These are phyloP conservation scores for Tiphia femorata DNA, from an alignment of 2,888 invertebrate species.

Conservation along the genomic window DNA sequence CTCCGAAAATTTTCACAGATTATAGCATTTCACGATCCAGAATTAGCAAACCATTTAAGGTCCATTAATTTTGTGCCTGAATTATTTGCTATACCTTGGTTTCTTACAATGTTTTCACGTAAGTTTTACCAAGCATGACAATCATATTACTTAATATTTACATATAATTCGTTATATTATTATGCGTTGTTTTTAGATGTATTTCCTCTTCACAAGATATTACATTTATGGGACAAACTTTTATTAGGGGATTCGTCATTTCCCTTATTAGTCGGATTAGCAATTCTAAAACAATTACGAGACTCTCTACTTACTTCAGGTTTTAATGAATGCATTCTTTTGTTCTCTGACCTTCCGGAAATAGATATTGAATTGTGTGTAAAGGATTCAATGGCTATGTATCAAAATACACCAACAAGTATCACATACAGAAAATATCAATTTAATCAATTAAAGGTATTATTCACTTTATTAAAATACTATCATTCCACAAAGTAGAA, in stretches of 20 bases:
- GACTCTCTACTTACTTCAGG: constrained; percentile 88
- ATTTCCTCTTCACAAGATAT: constrained; percentile 96
- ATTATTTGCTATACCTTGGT: constrained; percentile 99
- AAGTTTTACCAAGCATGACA: constrained; percentile 68
- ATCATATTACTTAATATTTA: constrained; percentile 1
- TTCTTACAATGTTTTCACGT: constrained; percentile 99
- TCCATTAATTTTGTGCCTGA: constrained; percentile 97
- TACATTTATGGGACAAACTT: constrained; percentile 97
- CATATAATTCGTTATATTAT: too few species aligned
- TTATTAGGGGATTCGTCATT: constrained; percentile 93
- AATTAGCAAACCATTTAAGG: constrained; percentile 89
- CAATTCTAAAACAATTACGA: constrained; percentile 89
- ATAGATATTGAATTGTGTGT: constrained; percentile 96
- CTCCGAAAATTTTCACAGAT: constrained; percentile 96
- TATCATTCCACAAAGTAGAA: too few species aligned
- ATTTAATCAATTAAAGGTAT: constrained; percentile 60
- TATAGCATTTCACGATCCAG: constrained; percentile 95
- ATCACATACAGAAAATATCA: constrained; percentile 89
- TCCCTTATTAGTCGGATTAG: constrained; percentile 94
- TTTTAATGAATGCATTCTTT: constrained; percentile 97
- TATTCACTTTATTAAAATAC: neutral
- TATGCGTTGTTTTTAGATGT: too few species aligned
- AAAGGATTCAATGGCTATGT: constrained; percentile 88
- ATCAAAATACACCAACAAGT: constrained; percentile 87
- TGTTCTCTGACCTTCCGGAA: constrained; percentile 99